Percentiles rank a stretch among this genome's conserved stretches.
Conservation (phyloP, 2,113 vertebrate species). For the Chionis minor region DNA sequence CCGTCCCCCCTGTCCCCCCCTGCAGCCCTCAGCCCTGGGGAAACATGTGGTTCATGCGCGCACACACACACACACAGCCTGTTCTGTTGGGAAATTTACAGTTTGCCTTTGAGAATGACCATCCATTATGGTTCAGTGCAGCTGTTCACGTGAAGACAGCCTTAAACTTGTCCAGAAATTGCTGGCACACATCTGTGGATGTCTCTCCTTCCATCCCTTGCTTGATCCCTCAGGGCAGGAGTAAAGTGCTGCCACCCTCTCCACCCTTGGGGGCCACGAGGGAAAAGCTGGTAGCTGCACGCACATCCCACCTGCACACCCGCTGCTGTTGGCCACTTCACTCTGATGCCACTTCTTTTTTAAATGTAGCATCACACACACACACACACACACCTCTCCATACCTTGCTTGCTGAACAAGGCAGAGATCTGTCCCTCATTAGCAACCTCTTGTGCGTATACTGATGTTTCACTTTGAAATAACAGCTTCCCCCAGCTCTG, state of each 20-base stretch:
- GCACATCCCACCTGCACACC: background rate
- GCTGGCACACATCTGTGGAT: constrained; percentile 71
- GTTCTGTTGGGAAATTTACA: constrained; percentile 34
- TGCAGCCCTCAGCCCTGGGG: background rate
- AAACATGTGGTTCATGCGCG: background rate
- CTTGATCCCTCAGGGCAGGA: background rate
- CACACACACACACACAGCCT: background rate
- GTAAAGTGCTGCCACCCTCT: background rate
- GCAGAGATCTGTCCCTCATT: background rate
- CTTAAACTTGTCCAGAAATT: constrained; percentile 74
- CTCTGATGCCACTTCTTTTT: background rate
- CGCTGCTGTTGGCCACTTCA: background rate
- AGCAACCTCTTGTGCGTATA: background rate
- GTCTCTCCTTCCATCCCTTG: background rate
- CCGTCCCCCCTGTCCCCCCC: background rate
- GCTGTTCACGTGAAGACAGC: constrained; percentile 81
- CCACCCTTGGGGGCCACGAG: background rate
- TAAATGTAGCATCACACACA: accelerated
- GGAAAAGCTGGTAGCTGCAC: background rate
- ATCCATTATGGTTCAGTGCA: constrained; percentile 65
- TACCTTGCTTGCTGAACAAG: background rate
- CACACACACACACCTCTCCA: accelerated
- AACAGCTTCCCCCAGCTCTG: background rate
- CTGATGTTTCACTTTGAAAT: background rate
- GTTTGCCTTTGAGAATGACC: constrained; percentile 44